phyloP scores from a whole-genome alignment of 2,888 invertebrate genomes.

The Schizaphis graminum region DNA sequence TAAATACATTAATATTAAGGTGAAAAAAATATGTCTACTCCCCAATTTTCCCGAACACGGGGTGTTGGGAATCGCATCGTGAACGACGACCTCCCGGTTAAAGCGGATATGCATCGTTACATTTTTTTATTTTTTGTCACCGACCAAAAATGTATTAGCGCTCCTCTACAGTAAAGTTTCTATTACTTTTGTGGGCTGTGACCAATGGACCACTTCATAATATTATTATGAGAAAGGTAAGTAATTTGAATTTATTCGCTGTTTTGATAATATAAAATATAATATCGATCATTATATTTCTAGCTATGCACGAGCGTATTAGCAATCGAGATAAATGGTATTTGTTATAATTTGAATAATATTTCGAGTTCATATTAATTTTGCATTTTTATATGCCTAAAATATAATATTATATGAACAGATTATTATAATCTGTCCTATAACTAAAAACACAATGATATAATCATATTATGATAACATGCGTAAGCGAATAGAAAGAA shows the following conservation, averaged over 20 bases:
- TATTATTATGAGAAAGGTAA: not conserved
- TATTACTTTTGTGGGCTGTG: not conserved
- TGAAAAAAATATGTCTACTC: not conserved
- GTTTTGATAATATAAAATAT: not conserved
- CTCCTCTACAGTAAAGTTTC: not conserved
- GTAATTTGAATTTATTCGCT: not conserved
- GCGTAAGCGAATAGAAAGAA: not conserved
- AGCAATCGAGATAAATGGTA: no score
- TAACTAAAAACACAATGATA: not conserved
- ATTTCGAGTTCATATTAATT: no score
- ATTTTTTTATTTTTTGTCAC: not conserved
- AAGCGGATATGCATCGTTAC: not conserved
- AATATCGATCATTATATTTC: not conserved
- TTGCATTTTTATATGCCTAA: no score
- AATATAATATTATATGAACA: not conserved
- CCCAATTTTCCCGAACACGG: accelerated
- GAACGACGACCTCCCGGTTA: not conserved
- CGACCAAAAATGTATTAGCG: not conserved
- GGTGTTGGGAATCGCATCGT: not conserved
- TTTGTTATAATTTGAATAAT: no score
- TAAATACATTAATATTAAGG: not conserved
- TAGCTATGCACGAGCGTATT: no score
- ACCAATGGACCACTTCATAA: not conserved
- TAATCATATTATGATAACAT: not conserved
- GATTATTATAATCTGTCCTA: not conserved